These are phyloP conservation scores for Plotosus lineatus DNA, from an alignment of 2,113 vertebrate genomes.

Conservation along the genomic window DNA sequence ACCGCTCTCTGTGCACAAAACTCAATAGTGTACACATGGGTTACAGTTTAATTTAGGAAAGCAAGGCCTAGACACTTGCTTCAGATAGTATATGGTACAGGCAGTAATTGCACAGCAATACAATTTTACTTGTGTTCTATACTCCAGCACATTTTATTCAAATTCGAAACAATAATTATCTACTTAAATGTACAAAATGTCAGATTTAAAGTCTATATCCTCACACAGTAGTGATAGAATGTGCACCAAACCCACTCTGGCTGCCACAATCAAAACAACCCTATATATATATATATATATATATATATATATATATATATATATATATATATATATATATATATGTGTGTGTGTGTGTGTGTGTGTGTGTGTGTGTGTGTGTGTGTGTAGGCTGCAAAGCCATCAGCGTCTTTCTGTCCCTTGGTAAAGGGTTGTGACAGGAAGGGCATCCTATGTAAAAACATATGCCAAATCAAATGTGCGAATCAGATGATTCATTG, in stretches of 20 bases:
- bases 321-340: no score
- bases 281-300: no score
- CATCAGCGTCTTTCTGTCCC: no score
- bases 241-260: neutral
- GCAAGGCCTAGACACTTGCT: slow-evolving; percentile 4
- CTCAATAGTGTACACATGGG: neutral
- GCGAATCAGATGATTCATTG: no score
- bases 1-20: neutral
- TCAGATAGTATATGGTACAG: slow-evolving; percentile 11
- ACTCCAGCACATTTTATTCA: neutral
- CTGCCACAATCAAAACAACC: neutral
- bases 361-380: no score
- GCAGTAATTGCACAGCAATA: neutral
- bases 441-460: no score
- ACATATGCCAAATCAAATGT: no score
- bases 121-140: neutral
- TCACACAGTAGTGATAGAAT: neutral
- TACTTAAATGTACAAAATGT: neutral
- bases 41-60: slow-evolving; percentile 27
- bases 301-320: no score
- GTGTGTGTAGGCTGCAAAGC: no score
- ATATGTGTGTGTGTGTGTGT: no score
- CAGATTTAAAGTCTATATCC: neutral
- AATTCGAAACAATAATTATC: slow-evolving; percentile 13
- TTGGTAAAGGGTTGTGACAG: no score